Base-by-base conservation (phyloP, 2,113 vertebrate genomes). In the Labrus mixtus region DNA sequence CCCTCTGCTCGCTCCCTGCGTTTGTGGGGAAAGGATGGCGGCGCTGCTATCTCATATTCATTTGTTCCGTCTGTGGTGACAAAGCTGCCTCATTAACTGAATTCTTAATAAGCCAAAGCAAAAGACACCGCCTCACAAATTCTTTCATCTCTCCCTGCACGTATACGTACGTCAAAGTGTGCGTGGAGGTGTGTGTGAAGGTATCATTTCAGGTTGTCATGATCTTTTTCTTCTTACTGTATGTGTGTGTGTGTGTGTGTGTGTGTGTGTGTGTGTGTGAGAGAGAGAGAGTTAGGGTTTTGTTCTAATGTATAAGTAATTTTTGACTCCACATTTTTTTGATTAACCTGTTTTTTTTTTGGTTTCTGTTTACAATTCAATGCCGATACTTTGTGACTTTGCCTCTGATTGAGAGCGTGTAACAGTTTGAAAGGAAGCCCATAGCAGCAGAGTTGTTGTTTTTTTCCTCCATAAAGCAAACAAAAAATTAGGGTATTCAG, bases 71-170 rank as follows among this genome's bases (percentile, higher is more conserved):
- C 81, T 87, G 89, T 79, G 88, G 90, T 92, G 91, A 92, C 92
- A 93, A 93, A 94, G 88, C 91, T 89, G 88, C 89, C 93, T 95
- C 92, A 94, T 94, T 95, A 94, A 88, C 89, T 79, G 84, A 90
- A 91, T 92, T 91, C 88, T 89, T 90, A 92, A 92, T 91, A 92
- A 94, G 85, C 82, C 80, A 78, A 83, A 70, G 85, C 81, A 83
- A 88, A 89, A 84, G 87, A 90, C 85, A 85, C 88, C 83, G 82
- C 12, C 74, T 87, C 83, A 86, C 86, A 84, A 88, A 83, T 91
- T 89, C 87, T 93, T 92, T 90, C 79, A 92, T 92, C 90, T 90
- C 69, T 51, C 46, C 22, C 68, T 78, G 80, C 69, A 69, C 75
- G 84, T 68, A 67, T 66, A 51, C 55, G 70, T 66, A 76, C 6